These are phyloP conservation scores for Germaria angustata DNA, from an alignment of 2,888 invertebrate species.

Conservation along the genomic window DNA sequence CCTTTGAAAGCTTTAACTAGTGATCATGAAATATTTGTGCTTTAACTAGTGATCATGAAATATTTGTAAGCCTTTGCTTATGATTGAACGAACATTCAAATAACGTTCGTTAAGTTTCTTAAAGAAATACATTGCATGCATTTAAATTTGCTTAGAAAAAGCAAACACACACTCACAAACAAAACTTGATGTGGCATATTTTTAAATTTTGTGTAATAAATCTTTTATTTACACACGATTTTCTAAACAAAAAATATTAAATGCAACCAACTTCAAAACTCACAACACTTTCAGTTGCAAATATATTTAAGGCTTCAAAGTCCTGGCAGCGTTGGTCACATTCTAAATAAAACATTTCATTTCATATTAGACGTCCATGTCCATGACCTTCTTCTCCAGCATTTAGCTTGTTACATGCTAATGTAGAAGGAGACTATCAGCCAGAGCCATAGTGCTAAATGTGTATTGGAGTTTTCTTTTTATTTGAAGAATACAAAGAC, in stretches of 20 bases:
- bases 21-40: conserved; percentile 35
- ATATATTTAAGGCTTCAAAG: background rate
- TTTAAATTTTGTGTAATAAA: conserved; percentile 53
- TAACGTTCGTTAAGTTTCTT: background rate
- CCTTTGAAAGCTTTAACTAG: background rate
- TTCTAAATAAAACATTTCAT: background rate
- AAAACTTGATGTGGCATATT: conserved; percentile 36
- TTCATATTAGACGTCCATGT: conserved; percentile 57
- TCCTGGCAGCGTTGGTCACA: conserved; percentile 3
- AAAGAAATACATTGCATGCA: background rate
- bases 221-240: conserved; percentile 61
- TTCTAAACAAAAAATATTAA: background rate
- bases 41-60: background rate
- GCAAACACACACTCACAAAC: background rate
- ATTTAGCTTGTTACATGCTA: conserved; percentile 59
- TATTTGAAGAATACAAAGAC: background rate
- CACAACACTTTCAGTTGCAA: conserved; percentile 12
- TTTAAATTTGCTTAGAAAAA: conserved; percentile 21
- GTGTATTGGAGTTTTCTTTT: background rate
- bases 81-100: background rate
- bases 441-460: conserved; percentile 6
- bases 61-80: background rate
- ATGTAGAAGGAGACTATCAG: conserved; percentile 35
- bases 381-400: conserved; percentile 64
- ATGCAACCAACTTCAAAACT: conserved; percentile 7